phyloP scores from a whole-genome alignment of 2,888 invertebrate species.

The Muscina levida region DNA sequence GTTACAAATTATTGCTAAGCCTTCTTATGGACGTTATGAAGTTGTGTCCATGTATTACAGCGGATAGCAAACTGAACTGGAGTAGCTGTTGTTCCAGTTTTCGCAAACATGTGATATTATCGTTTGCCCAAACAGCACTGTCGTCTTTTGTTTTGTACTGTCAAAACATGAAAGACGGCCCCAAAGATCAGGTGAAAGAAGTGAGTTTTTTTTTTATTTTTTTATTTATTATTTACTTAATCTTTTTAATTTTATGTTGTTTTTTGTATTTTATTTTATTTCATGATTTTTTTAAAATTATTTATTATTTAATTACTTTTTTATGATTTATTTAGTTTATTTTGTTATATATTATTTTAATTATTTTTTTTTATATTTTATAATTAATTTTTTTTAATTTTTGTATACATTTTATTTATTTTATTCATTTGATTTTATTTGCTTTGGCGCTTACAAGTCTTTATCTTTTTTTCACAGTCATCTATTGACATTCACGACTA shows the following conservation, averaged over 20 bases:
- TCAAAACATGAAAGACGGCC: slow-evolving; percentile 37
- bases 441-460: too few relatives aligned
- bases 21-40: slow-evolving; percentile 70
- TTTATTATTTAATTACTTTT: too few relatives aligned
- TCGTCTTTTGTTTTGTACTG: slow-evolving; percentile 52
- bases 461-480: background rate
- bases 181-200: background rate
- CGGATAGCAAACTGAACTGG: slow-evolving; percentile 67
- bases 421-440: too few relatives aligned
- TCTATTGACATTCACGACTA: slow-evolving; percentile 39
- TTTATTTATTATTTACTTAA: slow-evolving; percentile 12
- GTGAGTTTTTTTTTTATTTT: background rate
- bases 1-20: slow-evolving; percentile 68
- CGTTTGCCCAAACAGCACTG: slow-evolving; percentile 68
- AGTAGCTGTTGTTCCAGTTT: slow-evolving; percentile 73
- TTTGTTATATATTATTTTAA: background rate
- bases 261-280: too few relatives aligned
- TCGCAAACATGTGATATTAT: slow-evolving; percentile 73
- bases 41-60: slow-evolving; percentile 67
- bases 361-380: slow-evolving; percentile 25
- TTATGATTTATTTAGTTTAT: too few relatives aligned
- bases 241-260: too few relatives aligned
- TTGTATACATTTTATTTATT: too few relatives aligned
- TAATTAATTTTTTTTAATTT: slow-evolving; percentile 5
- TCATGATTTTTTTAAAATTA: too few relatives aligned